Evolutionary conservation across 2,113 vertebrate species (phyloP), one percentile per base, ranked within the genome.

Genomic region (Pelvicachromis taeniatus): DNA sequence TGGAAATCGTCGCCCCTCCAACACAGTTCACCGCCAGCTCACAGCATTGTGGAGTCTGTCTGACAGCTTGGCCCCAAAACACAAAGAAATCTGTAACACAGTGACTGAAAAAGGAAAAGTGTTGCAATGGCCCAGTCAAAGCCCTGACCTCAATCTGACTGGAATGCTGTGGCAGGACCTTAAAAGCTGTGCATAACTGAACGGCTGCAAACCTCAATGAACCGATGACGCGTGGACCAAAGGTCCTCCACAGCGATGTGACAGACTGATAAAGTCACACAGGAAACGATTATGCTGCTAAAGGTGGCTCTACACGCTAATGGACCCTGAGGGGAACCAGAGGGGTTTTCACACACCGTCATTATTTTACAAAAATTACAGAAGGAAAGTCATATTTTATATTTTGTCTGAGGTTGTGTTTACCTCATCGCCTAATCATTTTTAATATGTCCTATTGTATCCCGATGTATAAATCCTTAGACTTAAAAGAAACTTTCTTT

Each of bases 101-200:
- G 21, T 40, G 61, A 65, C 33, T 40, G 11, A 40, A 21, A 38
- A 65, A 65, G 2, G 1, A 38, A 65, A 65, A 4, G 17, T 38
- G 59, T 63, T 63, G 33, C 6, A 38, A 9, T 21, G 2, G 33
- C 11, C 6, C 19, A 2, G 61, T 65, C 61, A 40, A 1, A 65
- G 61, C 35, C 6, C 35, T 8, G 19, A 40, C 35, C n/a, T 65
- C 35, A 23, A 21, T 38, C 35, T 21, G 19, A 21, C 4, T 38
- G 4, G 7, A 65, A 65, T 14, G n/a, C 35, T 65, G 4, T 23
- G 11, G 35, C 3, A 19, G 38, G 7, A 65, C 19, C 61, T 65
- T 38, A 65, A 40, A 38, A n/a, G 6, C 19, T 14, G 61, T 0
- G 35, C 10, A 40, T 0, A 40, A 65, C n/a, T 21, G 19, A 40